Percentiles rank a stretch among this genome's conserved stretches.
These are phyloP conservation scores for Euplagia quadripunctaria DNA, from an alignment of 2,888 invertebrate genomes.

Conservation along the genomic window DNA sequence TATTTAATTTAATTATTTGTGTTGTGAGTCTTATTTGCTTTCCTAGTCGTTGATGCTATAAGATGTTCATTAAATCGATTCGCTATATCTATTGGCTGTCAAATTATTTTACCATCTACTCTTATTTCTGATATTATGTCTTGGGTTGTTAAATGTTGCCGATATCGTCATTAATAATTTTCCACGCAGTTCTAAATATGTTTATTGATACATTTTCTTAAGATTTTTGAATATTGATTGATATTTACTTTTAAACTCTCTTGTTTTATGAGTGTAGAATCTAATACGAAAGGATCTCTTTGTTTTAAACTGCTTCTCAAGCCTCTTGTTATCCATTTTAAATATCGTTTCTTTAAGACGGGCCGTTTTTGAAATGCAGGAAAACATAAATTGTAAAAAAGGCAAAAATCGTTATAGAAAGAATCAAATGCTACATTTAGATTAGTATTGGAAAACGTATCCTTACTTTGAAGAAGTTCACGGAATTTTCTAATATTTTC, in stretches of 20 bases:
- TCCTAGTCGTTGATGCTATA: not conserved
- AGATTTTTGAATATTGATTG: slow-evolving; percentile 3
- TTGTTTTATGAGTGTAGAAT: not conserved
- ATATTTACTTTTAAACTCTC: slow-evolving; percentile 5
- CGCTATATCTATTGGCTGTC: not conserved
- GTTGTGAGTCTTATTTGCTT: not conserved
- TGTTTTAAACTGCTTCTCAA: not conserved
- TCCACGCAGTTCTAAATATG: not conserved
- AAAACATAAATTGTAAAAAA: not conserved
- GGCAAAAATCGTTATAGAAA: not conserved
- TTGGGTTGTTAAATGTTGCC: not conserved
- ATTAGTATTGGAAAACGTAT: not conserved
- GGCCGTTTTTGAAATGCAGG: not conserved
- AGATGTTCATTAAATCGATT: not conserved
- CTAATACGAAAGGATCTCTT: not conserved
- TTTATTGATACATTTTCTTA: slow-evolving; percentile 9
- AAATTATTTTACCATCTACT: not conserved
- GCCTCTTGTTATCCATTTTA: slow-evolving; percentile 1
- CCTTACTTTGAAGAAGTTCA: not conserved
- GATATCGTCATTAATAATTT: not conserved
- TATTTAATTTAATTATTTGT: no score
- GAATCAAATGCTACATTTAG: not conserved
- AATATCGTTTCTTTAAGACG: not conserved
- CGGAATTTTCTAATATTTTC: not conserved
- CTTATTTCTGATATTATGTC: not conserved